These are phyloP conservation scores for Pedicia rivosa DNA, from an alignment of 2,888 invertebrate species.

Conservation along the genomic window DNA sequence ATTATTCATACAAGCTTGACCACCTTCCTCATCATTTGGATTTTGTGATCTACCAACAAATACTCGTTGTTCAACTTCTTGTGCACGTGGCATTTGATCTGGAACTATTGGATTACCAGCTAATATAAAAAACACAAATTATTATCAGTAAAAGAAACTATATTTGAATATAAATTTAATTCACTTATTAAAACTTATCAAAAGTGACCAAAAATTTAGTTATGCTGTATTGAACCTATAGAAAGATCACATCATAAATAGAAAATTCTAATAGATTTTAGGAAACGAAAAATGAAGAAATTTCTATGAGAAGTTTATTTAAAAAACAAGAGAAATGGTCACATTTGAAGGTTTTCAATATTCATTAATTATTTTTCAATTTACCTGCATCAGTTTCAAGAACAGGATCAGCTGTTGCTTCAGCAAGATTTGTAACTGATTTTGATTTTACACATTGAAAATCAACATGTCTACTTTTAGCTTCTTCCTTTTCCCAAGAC, in stretches of 20 bases:
- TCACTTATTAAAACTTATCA: no score
- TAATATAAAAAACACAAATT: no score
- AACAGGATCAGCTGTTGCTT: conserved; percentile 83
- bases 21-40: conserved; percentile 20
- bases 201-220: no score
- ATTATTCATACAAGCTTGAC: conserved; percentile 21
- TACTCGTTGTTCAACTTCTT: conserved; percentile 10
- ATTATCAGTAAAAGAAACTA: no score
- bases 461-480: conserved; percentile 96
- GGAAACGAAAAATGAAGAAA: background rate
- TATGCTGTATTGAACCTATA: no score
- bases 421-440: conserved; percentile 90
- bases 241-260: no score
- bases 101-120: conserved; percentile 18
- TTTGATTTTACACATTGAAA: conserved; percentile 98
- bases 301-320: background rate
- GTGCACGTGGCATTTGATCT: conserved; percentile 25
- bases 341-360: no score
- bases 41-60: conserved; percentile 10
- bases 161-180: no score
- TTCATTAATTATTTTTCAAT: conserved; percentile 2
- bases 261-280: no score
- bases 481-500: conserved; percentile 98
- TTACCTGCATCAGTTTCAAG: conserved; percentile 29
- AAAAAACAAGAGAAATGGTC: background rate